A percentile compares a stretch with the other conserved stretches of the same genome.
phyloP scores from a whole-genome alignment of 2,113 vertebrate genomes.

The Mastomys natalensis region DNA sequence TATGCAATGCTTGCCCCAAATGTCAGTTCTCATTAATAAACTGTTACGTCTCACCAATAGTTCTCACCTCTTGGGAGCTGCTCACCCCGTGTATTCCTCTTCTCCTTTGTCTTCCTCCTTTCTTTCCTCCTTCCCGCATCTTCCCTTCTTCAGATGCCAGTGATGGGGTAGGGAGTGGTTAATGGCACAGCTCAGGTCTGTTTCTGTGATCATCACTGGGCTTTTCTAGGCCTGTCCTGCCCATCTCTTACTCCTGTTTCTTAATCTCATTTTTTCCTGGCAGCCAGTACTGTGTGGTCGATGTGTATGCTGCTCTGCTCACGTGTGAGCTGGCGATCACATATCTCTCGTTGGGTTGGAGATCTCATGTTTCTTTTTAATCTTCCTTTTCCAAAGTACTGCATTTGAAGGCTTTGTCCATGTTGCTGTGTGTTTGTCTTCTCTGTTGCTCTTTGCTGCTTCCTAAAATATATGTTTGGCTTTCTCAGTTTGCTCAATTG shows the following conservation, averaged over 20 bases:
- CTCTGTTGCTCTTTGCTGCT: background rate
- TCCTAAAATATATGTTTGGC: background rate
- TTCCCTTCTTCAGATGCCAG: background rate
- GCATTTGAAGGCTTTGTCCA: background rate
- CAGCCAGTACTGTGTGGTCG: background rate
- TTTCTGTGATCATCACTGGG: background rate
- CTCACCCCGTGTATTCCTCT: background rate
- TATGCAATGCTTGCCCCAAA: background rate
- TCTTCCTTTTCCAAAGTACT: background rate
- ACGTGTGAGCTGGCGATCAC: background rate
- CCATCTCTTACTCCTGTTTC: background rate
- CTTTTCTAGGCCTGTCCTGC: background rate
- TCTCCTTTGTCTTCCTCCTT: background rate
- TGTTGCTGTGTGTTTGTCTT: background rate
- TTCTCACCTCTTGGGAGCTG: background rate
- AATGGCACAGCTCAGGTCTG: background rate
- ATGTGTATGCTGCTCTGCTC: too few relatives aligned
- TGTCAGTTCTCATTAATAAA: background rate
- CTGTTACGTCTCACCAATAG: background rate
- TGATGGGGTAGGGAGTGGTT: background rate
- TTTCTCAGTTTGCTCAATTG: background rate
- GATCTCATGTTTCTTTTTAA: background rate
- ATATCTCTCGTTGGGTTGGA: background rate
- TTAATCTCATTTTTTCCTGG: background rate
- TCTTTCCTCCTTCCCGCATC: background rate